Evolutionary conservation across 2,888 invertebrate species (phyloP).

Genomic region (Cephus runcator): DNA sequence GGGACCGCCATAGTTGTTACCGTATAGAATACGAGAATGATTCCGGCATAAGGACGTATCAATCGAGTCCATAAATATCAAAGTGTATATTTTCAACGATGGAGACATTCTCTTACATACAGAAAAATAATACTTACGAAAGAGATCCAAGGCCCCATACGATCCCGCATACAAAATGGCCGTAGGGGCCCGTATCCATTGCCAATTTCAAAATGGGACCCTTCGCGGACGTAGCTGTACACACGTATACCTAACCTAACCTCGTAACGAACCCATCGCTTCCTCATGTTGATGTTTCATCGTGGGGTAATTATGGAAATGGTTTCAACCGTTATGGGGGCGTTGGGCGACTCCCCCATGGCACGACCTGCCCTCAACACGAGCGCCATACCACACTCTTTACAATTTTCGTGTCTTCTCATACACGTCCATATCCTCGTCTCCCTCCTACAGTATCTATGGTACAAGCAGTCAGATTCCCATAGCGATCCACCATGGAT

Average conservation of each 20-base stretch:
- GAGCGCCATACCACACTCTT: neutral
- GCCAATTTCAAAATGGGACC: neutral
- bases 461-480: neutral
- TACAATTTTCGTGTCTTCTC: conserved; percentile 35
- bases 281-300: conserved; percentile 19
- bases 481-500: neutral
- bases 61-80: neutral
- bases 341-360: conserved; percentile 42
- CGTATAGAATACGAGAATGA: neutral
- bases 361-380: conserved; percentile 40
- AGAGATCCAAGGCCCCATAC: neutral
- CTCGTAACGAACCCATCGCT: conserved; percentile 9
- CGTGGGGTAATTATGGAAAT: conserved; percentile 56
- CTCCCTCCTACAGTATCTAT: neutral
- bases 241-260: neutral
- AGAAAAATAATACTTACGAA: neutral
- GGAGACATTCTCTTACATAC: neutral
- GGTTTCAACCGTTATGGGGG: conserved; percentile 55
- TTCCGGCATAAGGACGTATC: neutral
- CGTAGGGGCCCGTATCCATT: neutral
- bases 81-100: neutral
- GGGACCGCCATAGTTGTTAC: neutral
- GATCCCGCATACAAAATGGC: neutral
- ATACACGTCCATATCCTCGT: neutral
- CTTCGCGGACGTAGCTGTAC: neutral